Evolutionary conservation across 2,888 invertebrate species (phyloP), one percentile per base, ranked within the genome.

Genomic region (Gasteruption jaculator): DNA sequence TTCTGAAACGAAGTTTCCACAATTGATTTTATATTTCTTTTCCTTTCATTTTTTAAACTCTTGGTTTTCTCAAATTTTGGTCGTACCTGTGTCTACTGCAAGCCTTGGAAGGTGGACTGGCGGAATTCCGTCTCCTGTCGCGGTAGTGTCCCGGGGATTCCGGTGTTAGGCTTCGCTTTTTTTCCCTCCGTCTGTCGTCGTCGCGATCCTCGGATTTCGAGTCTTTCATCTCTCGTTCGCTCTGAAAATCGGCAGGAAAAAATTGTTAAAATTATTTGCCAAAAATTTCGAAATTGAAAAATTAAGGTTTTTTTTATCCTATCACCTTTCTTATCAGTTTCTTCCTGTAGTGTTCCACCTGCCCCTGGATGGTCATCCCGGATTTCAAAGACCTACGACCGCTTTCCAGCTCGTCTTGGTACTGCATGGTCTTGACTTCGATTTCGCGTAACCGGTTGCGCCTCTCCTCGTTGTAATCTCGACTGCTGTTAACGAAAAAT

Each of bases 351-450:
- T 92, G 88, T 63, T 91, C 87, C 20, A 94, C 85, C 75, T 95
- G 93, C 63, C 89, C 85, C 31, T 78, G 72, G 49, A 90, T 75
- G 6, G 83, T 78, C 79, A 89, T 86, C 5, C 83, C 88, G 34
- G 81, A 71, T 57, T 88, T 85, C 15, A 86, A 66, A 22, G 79
- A 77, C 43, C 86, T 77, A 57, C 82, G 78, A 1, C 94, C 94
- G 3, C 85, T 84, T 74, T 96, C 96, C 56, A 96, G 71, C 70
- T 95, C 95, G 75, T 96, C 96, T 71, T 93, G 92, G 76, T 93
- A 96, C 68, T 91, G 89, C 74, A 96, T 80, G 38, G 91, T 90
- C 74, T 92, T 91, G 53, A 95, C 83, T 75, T 97, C 97, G 58
- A 99, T 90, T 71, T 96, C 95, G 16, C 96, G 79, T 43, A 91